Conservation (phyloP, 1,140 invertebrate species). For the Lutraria rhynchaena region DNA sequence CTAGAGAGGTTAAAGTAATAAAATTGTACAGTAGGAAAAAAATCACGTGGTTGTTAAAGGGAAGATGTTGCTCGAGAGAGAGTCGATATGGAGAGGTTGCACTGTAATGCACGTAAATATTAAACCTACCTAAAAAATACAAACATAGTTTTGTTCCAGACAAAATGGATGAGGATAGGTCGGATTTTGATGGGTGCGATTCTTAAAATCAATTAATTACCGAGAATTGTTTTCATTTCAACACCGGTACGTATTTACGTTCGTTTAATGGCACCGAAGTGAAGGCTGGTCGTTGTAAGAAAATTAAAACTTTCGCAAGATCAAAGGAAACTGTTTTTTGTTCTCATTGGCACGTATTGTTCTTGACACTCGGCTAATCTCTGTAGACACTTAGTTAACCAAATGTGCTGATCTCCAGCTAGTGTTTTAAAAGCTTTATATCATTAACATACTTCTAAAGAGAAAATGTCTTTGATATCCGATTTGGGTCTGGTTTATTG, state of each 20-base stretch:
- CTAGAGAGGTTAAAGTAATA: too few species aligned
- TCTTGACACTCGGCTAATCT: constrained; percentile 18
- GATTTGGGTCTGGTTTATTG: constrained; percentile 17
- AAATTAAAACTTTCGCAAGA: constrained; percentile 30
- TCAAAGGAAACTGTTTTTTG: constrained; percentile 44
- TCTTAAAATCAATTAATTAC: neutral
- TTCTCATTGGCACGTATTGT: constrained; percentile 32
- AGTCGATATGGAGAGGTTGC: too few species aligned
- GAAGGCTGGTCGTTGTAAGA: neutral
- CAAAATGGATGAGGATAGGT: too few species aligned
- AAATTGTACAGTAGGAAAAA: too few species aligned
- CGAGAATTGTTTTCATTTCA: constrained; percentile 6
- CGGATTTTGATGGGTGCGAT: too few species aligned
- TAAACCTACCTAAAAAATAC: too few species aligned
- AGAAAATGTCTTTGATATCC: constrained; percentile 4
- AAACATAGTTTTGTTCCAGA: too few species aligned
- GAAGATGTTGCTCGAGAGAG: too few species aligned
- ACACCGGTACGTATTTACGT: constrained; percentile 24
- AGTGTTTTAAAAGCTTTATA: constrained; percentile 25
- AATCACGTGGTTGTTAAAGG: too few species aligned
- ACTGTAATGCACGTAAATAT: too few species aligned
- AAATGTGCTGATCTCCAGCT: constrained; percentile 24
- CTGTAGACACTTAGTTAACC: neutral
- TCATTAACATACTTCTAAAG: constrained; percentile 5
- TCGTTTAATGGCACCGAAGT: constrained; percentile 14